These are phyloP conservation scores for Oncorhynchus masou DNA, from an alignment of 2,113 vertebrate genomes.

Conservation along the genomic window DNA sequence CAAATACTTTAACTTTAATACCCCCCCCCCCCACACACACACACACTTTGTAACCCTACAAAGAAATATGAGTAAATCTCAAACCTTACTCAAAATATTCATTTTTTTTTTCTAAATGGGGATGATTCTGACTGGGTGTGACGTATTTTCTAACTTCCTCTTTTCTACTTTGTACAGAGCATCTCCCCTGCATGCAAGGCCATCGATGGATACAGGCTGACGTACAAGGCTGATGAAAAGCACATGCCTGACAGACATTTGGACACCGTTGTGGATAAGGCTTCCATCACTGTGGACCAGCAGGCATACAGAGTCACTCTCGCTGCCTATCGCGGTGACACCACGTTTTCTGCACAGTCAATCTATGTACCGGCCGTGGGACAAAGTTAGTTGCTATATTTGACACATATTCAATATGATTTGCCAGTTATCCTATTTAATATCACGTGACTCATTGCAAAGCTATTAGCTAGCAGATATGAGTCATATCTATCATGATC, in stretches of 20 bases:
- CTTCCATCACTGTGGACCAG: conserved; percentile 27
- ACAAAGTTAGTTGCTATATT: conserved; percentile 45
- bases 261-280: background rate
- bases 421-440: background rate
- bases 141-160: background rate
- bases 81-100: too few relatives aligned
- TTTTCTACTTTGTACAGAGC: conserved; percentile 28
- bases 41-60: too few relatives aligned
- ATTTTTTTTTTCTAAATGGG: too few relatives aligned
- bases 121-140: background rate
- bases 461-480: too few relatives aligned
- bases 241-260: background rate
- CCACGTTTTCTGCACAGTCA: conserved; percentile 20
- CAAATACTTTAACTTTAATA: too few relatives aligned
- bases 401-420: too few relatives aligned
- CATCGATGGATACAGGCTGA: conserved; percentile 33
- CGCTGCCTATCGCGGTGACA: conserved; percentile 1
- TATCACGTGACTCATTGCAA: conserved; percentile 4
- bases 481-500: too few relatives aligned
- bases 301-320: conserved; percentile 45
- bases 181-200: conserved; percentile 49
- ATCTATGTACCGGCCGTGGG: conserved; percentile 55
- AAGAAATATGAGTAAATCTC: too few relatives aligned
- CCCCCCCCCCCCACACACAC: too few relatives aligned
- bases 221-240: background rate